Conservation (phyloP, 2,113 vertebrate species). For the Eonycteris spelaea region DNA sequence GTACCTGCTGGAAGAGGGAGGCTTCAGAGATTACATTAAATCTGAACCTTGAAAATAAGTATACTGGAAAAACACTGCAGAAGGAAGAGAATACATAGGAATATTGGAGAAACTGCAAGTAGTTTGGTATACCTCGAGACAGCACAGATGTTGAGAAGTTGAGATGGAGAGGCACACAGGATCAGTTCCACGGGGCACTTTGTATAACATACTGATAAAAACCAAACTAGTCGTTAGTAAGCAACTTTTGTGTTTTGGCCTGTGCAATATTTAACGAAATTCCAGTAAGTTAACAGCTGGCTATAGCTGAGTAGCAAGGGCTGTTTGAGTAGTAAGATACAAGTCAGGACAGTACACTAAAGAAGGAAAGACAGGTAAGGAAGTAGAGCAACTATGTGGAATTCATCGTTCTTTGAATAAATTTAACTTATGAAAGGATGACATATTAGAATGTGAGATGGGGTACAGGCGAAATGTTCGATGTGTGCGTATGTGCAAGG, state of each 20-base stretch:
- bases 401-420: not conserved
- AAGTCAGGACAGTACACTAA: not conserved
- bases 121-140: not conserved
- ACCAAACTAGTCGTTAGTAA: not conserved
- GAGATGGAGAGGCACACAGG: not conserved
- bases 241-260: not conserved
- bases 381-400: not conserved
- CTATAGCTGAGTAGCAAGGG: not conserved
- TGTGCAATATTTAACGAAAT: not conserved
- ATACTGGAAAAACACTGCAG: not conserved
- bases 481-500: not conserved
- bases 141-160: not conserved
- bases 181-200: not conserved
- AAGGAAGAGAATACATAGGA: not conserved
- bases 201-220: not conserved
- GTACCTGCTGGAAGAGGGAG: not conserved
- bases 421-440: not conserved
- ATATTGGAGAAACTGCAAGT: not conserved
- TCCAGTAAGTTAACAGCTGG: not conserved
- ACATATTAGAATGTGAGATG: not conserved
- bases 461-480: not conserved
- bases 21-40: not conserved
- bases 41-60: not conserved
- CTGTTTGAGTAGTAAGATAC: not conserved
- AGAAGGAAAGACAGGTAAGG: not conserved